phyloP scores from a whole-genome alignment of 2,888 invertebrate genomes.

The Eumerus sabulonum region DNA sequence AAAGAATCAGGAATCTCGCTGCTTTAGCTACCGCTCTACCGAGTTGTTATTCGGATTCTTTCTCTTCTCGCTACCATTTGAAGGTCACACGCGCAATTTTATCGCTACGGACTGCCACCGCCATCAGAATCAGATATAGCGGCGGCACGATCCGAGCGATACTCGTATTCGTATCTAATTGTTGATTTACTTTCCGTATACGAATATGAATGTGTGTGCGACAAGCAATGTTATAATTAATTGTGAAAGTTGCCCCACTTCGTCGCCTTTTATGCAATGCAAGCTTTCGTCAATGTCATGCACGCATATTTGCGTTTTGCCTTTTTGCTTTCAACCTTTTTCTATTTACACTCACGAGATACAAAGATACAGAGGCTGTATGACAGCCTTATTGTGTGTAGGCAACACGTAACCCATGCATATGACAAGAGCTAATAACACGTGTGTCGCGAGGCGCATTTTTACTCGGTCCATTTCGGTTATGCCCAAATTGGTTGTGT shows the following conservation, averaged over 20 bases:
- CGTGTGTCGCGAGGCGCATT: slow-evolving; percentile 54
- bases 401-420: slow-evolving; percentile 17
- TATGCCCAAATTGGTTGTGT: slow-evolving; percentile 30
- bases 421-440: slow-evolving; percentile 37
- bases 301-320: slow-evolving; percentile 51
- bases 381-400: slow-evolving; percentile 59
- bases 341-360: slow-evolving; percentile 33
- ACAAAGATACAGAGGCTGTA: background rate
- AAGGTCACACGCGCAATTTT: slow-evolving; percentile 67
- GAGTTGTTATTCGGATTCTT: slow-evolving; percentile 36
- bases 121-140: slow-evolving; percentile 28
- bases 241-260: slow-evolving; percentile 54
- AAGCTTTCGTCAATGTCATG: slow-evolving; percentile 66
- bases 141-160: slow-evolving; percentile 1
- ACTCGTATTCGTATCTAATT: background rate
- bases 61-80: slow-evolving; percentile 56
- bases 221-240: slow-evolving; percentile 62
- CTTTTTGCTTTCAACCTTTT: slow-evolving; percentile 34
- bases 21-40: slow-evolving; percentile 18
- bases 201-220: slow-evolving; percentile 46
- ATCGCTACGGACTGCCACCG: slow-evolving; percentile 56
- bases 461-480: slow-evolving; percentile 39
- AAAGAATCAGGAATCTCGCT: slow-evolving; percentile 64
- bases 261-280: slow-evolving; percentile 14
- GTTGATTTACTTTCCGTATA: too few species aligned